Percentiles rank a stretch among this genome's conserved stretches.
Conservation (phyloP, 2,888 invertebrate genomes). For the Junonia oenone region DNA sequence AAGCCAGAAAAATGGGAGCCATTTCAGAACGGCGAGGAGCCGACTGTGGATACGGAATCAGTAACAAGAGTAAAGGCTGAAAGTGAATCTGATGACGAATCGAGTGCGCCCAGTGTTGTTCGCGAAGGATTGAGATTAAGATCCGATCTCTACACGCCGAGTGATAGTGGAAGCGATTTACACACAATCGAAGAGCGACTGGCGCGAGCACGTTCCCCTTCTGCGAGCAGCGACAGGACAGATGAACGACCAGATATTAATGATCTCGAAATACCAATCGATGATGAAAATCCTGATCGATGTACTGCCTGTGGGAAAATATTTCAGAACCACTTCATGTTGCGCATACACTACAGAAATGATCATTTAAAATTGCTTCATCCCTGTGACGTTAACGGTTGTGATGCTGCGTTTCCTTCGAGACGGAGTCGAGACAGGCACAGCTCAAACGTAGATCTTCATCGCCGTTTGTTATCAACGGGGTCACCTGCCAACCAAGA, state of each 20-base stretch:
- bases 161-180: constrained; percentile 71
- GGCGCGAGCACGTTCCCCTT: constrained; percentile 74
- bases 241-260: constrained; percentile 64
- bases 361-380: constrained; percentile 94
- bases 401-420: constrained; percentile 94
- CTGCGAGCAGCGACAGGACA: constrained; percentile 65
- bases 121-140: constrained; percentile 69
- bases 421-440: constrained; percentile 83
- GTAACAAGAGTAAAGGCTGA: constrained; percentile 68
- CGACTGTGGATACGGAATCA: constrained; percentile 61
- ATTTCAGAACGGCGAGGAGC: constrained; percentile 69
- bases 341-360: constrained; percentile 94
- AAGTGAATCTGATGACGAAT: constrained; percentile 73
- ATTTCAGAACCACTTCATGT: constrained; percentile 94
- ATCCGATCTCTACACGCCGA: constrained; percentile 72
- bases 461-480: constrained; percentile 73
- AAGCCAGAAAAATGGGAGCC: constrained; percentile 66
- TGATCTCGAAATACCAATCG: constrained; percentile 88
- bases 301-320: constrained; percentile 93
- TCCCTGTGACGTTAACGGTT: constrained; percentile 93
- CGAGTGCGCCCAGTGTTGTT: constrained; percentile 70
- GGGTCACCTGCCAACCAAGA: constrained; percentile 73
- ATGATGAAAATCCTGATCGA: constrained; percentile 91
- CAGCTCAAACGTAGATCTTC: constrained; percentile 78
- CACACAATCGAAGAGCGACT: constrained; percentile 73